Base-by-base conservation (phyloP, 2,113 vertebrate genomes). In the Calidris pygmaea region DNA sequence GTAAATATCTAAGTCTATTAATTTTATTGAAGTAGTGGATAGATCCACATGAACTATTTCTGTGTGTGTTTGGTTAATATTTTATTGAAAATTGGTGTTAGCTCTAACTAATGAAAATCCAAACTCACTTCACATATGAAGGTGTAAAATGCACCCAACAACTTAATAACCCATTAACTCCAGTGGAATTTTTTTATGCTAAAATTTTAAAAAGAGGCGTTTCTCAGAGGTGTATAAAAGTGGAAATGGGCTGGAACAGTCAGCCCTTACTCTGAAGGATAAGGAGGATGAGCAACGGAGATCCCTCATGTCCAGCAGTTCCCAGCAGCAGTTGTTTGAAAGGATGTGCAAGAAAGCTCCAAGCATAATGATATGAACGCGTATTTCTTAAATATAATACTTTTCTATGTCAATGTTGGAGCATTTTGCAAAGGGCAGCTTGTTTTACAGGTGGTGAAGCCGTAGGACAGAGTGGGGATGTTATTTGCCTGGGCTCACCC, bases 41-140 rank as follows among this genome's bases (percentile, higher is more conserved):
- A 97, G 97, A 98, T 96, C 95, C 97, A 98, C 96, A 97, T 79
- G 90, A 98, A 97, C 53, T 97, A 97, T 97, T 98, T 98, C 94
- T 96, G 20, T 95, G 96, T 98, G 95, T 98, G 96, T 98, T 98
- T 98, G 98, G 98, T 98, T 98, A 98, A 98, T 98, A 97, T 98
- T 98, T 98, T 97, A 96, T 95, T 96, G 97, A 98, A 98, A 98
- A 98, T 97, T 98, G 94, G 73, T 98, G 96, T 98, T 98, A 97
- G 98, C 95, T 97, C 92, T 97, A 95, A 96, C 96, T 98, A 97
- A 98, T 98, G 94, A 87, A 89, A 98, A 98, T 97, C 97, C 96
- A 97, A 96, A 93, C 95, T 96, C 85, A 79, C 94, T 84, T 90
- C 95, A 90, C 80, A 71, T 96, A 97, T 94, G 93, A 96, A 91